These are phyloP conservation scores for Lates japonicus DNA, from an alignment of 2,797 vertebrate genomes.

Conservation along the genomic window DNA sequence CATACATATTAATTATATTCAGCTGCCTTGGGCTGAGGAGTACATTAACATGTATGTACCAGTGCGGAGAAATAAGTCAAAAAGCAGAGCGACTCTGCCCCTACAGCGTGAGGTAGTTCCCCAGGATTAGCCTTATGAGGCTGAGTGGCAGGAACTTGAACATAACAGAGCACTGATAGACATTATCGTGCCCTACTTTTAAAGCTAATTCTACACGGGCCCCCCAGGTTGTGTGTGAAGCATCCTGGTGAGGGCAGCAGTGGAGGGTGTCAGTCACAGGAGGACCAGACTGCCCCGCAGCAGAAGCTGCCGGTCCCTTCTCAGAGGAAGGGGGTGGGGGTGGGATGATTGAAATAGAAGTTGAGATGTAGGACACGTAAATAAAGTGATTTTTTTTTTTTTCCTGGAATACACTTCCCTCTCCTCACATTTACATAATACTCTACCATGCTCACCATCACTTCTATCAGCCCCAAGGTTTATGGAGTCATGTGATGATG, in stretches of 20 bases:
- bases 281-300: conserved; percentile 81
- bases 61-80: conserved; percentile 68
- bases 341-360: conserved; percentile 84
- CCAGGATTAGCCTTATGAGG: conserved; percentile 75
- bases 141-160: conserved; percentile 83
- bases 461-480: conserved; percentile 72
- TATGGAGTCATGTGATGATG: conserved; percentile 64
- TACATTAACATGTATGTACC: conserved; percentile 79
- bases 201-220: conserved; percentile 82
- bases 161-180: conserved; percentile 83
- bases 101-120: conserved; percentile 71
- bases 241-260: conserved; percentile 72
- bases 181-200: conserved; percentile 86
- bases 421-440: conserved; percentile 78
- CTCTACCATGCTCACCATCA: conserved; percentile 63
- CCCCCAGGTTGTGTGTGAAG: conserved; percentile 82
- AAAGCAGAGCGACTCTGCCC: conserved; percentile 63
- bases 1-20: conserved; percentile 83
- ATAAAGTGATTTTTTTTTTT: conserved; percentile 68
- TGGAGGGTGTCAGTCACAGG: conserved; percentile 82
- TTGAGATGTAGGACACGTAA: conserved; percentile 84
- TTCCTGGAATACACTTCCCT: conserved; percentile 66
- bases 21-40: conserved; percentile 72
- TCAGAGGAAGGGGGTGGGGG: conserved; percentile 49
- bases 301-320: conserved; percentile 77